A percentile compares a stretch with the other conserved stretches of the same genome.
Evolutionary conservation across 2,888 invertebrate genomes (phyloP).

Genomic region (Aporophyla lueneburgensis): DNA sequence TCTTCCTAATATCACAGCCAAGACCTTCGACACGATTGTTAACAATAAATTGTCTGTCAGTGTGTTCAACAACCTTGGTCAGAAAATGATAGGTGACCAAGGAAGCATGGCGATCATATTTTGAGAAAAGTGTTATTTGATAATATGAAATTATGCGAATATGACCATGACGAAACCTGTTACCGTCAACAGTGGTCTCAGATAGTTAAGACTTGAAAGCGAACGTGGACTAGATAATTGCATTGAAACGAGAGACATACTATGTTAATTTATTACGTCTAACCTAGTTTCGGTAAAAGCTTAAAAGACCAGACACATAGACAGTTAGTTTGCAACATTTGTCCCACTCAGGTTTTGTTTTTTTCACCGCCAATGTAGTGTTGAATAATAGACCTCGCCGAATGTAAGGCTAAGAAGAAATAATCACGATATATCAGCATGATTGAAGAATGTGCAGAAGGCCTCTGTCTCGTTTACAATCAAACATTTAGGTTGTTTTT

Average conservation of each 20-base stretch:
- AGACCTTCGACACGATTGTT: background rate
- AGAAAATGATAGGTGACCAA: background rate
- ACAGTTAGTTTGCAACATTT: constrained; percentile 13
- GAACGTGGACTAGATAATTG: background rate
- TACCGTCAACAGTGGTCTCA: background rate
- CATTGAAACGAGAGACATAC: background rate
- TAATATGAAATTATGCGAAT: background rate
- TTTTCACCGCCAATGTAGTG: background rate
- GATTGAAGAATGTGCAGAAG: background rate
- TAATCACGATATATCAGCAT: no score
- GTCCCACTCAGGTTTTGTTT: background rate
- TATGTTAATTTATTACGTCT: background rate
- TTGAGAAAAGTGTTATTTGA: background rate
- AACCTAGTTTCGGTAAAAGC: constrained; percentile 1
- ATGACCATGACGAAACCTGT: background rate
- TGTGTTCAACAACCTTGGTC: constrained; percentile 3
- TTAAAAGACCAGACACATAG: background rate
- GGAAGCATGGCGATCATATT: constrained; percentile 3
- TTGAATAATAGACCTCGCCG: background rate
- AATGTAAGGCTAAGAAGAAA: background rate
- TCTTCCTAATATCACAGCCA: constrained; percentile 10
- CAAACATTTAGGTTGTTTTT: no score
- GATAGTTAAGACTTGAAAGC: constrained; percentile 5
- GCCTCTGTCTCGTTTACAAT: background rate
- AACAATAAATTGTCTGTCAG: background rate